phyloP scores from a whole-genome alignment of 2,113 vertebrate genomes.

The Charadrius vociferus region DNA sequence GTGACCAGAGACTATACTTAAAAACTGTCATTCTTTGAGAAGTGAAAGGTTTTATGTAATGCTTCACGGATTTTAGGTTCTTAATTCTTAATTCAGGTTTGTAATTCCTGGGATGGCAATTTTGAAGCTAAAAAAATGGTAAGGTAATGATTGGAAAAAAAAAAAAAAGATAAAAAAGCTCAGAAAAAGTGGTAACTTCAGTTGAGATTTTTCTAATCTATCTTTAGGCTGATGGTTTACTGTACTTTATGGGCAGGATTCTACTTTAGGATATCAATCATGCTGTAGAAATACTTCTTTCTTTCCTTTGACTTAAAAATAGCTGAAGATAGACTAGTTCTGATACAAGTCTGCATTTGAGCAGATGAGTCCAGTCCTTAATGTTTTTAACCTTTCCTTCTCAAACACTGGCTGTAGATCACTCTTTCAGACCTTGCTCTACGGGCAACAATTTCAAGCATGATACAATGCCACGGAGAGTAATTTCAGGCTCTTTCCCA shows the following conservation, averaged over 20 bases:
- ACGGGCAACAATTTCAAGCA: not conserved
- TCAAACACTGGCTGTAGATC: not conserved
- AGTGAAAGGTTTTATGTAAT: not conserved
- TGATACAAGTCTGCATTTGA: not conserved
- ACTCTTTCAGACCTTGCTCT: not conserved
- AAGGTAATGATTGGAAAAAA: not conserved
- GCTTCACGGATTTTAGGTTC: not conserved
- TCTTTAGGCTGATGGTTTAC: not conserved
- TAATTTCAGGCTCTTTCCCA: slow-evolving; percentile 11
- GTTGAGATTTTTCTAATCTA: not conserved
- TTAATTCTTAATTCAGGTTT: not conserved
- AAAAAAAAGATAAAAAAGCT: not conserved
- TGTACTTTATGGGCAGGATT: not conserved
- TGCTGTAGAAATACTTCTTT: not conserved
- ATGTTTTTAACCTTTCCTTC: not conserved
- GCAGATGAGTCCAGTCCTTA: not conserved
- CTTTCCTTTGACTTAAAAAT: not conserved
- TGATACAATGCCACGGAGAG: not conserved
- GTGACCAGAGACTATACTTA: not conserved
- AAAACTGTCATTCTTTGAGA: not conserved
- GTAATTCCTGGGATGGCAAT: not conserved
- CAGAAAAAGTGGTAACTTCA: not conserved
- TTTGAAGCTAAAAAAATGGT: not conserved
- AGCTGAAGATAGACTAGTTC: not conserved
- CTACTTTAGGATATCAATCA: not conserved